These are phyloP conservation scores for Diplolepis rosae DNA, from an alignment of 2,888 invertebrate species.

Conservation along the genomic window DNA sequence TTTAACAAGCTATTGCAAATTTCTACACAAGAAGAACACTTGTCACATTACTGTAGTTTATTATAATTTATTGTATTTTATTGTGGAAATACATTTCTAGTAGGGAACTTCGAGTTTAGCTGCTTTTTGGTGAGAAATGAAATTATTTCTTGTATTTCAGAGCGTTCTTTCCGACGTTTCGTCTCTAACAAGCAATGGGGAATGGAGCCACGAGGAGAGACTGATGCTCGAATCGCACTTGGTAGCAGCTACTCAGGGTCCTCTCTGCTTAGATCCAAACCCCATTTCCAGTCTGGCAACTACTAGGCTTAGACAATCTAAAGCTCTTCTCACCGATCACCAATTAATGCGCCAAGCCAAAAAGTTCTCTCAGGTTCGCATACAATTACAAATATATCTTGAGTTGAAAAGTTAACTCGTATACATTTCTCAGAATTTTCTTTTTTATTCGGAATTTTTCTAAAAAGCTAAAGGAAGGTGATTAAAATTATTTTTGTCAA, in stretches of 20 bases:
- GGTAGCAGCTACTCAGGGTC: constrained; percentile 89
- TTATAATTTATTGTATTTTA: too few relatives aligned
- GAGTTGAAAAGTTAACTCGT: too few relatives aligned
- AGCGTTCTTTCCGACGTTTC: constrained; percentile 72
- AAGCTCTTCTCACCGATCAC: constrained; percentile 83
- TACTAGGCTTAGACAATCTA: constrained; percentile 84
- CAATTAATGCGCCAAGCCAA: constrained; percentile 84
- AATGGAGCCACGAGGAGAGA: constrained; percentile 85
- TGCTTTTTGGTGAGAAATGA: too few relatives aligned
- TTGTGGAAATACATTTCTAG: too few relatives aligned
- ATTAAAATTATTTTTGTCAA: constrained; percentile 3
- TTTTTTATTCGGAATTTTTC: too few relatives aligned
- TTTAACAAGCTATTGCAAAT: too few relatives aligned
- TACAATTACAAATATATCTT: constrained; percentile 9
- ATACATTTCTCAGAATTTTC: background rate
- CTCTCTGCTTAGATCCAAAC: constrained; percentile 91
- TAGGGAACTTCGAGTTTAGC: too few relatives aligned
- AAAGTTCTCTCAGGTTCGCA: constrained; percentile 83
- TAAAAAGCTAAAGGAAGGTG: too few relatives aligned
- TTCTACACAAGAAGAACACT: too few relatives aligned
- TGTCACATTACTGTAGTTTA: too few relatives aligned
- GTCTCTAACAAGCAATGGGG: constrained; percentile 69
- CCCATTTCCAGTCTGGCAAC: constrained; percentile 86
- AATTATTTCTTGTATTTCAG: constrained; percentile 43
- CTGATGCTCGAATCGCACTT: constrained; percentile 88